Evolutionary conservation across 2,113 vertebrate genomes (phyloP), one percentile per base, ranked within the genome.

Genomic region (Perca flavescens): DNA sequence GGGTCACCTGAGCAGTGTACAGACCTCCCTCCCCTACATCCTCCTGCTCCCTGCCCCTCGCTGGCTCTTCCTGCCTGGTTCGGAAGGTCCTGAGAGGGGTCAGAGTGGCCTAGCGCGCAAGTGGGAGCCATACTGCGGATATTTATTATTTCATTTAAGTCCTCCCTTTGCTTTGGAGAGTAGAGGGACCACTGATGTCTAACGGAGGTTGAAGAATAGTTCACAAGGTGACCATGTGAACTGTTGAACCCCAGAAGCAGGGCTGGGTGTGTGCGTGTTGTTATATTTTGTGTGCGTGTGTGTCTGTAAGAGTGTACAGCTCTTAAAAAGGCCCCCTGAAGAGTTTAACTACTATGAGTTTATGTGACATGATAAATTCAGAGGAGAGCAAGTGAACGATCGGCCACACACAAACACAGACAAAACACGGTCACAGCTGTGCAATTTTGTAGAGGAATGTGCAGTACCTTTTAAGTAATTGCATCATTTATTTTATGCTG

Each of bases 101-200:
- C 93, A 87, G 31, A 77, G 60, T 73, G 80, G 83, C 91, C 86
- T 75, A 89, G 90, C 77, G 91, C 14, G 86, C 92, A 77, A 89
- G 87, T 76, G 89, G 92, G 91, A 92, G 89, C 89, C 91, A 89
- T 90, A 92, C 85, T 53, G 84, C 1, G 86, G 86, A 92, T 95
- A 95, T 96, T 95, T 96, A 94, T 95, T 95, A 93, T 95, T 94
- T 94, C 88, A 88, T 91, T 91, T 93, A 93, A 93, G 89, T 91
- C 89, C 79, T 91, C 77, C 72, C 87, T 90, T 87, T 83, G 87
- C 88, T 90, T 88, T 75, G 81, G 87, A 79, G 86, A 88, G 89
- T 52, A 85, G 57, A 74, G 78, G 68, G 87, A 83, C 88, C 90
- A 83, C 86, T 87, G 90, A 84, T 89, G 83, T 89, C 78, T 88